Conservation (phyloP, 2,113 vertebrate species). For the Mastomys coucha region DNA sequence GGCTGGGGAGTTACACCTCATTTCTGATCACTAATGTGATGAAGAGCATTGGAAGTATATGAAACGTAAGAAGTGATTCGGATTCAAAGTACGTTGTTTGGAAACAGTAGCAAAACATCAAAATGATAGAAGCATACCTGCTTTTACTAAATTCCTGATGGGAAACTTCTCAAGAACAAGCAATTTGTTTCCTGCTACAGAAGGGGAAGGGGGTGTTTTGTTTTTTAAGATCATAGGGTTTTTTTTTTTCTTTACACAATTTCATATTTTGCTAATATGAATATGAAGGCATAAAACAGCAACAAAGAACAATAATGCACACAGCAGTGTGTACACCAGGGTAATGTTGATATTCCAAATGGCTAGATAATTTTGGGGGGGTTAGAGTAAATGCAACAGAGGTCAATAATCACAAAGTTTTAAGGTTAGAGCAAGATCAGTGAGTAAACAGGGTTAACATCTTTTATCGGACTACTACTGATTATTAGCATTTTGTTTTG, state of each 20-base stretch:
- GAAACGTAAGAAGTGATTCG: slow-evolving; percentile 93
- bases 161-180: slow-evolving; percentile 92
- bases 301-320: too few species aligned
- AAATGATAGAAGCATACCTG: slow-evolving; percentile 94
- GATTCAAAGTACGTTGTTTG: slow-evolving; percentile 93
- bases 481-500: too few species aligned
- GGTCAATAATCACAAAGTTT: too few species aligned
- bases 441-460: too few species aligned
- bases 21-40: slow-evolving; percentile 98
- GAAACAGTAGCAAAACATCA: slow-evolving; percentile 96
- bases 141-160: slow-evolving; percentile 93
- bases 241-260: slow-evolving; percentile 83
- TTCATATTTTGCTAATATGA: too few species aligned
- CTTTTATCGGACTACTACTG: too few species aligned
- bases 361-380: too few species aligned
- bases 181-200: slow-evolving; percentile 94
- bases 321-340: too few species aligned
- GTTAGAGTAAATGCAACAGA: too few species aligned
- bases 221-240: slow-evolving; percentile 90
- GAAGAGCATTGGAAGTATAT: slow-evolving; percentile 94
- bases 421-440: too few species aligned
- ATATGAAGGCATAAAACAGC: too few species aligned
- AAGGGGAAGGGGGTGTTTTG: slow-evolving; percentile 88
- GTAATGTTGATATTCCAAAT: too few species aligned
- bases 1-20: slow-evolving; percentile 93